phyloP scores from a whole-genome alignment of 2,888 invertebrate species.

The Ochropleura plecta region DNA sequence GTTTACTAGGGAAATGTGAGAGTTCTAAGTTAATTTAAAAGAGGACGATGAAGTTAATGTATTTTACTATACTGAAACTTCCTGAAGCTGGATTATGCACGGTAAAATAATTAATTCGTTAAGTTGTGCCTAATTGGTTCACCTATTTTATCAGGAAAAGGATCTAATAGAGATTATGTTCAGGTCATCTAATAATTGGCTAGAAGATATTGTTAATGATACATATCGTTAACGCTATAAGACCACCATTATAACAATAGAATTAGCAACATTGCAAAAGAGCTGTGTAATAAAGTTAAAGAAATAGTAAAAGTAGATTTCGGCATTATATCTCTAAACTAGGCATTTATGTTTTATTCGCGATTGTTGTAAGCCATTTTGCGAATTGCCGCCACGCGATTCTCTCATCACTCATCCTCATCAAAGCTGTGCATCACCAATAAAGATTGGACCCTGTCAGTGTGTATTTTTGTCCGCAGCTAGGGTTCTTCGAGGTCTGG shows the following conservation, averaged over 20 bases:
- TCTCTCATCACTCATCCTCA: constrained; percentile 34
- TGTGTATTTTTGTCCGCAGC: constrained; percentile 76
- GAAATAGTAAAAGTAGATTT: too few species aligned
- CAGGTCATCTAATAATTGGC: not conserved
- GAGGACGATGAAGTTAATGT: not conserved
- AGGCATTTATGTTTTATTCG: constrained; percentile 7
- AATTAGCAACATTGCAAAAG: not conserved
- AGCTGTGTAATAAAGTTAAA: not conserved
- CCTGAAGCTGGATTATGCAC: not conserved
- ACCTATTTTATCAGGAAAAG: not conserved
- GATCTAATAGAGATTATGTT: not conserved
- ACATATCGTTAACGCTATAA: too few species aligned
- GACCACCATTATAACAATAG: not conserved
- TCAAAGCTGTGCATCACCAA: constrained; percentile 19
- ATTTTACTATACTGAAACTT: not conserved
- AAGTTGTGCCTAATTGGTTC: not conserved
- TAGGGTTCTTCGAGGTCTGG: constrained; percentile 99
- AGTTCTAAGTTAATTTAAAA: not conserved
- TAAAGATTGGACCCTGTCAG: constrained; percentile 62
- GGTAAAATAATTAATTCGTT: not conserved
- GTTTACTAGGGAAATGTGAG: not conserved
- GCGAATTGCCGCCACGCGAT: constrained; percentile 44
- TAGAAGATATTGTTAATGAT: too few species aligned
- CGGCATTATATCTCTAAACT: not conserved
- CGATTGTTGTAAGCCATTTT: constrained; percentile 12